phyloP scores from a whole-genome alignment of 2,888 invertebrate species.

The Thymelicus sylvestris region DNA sequence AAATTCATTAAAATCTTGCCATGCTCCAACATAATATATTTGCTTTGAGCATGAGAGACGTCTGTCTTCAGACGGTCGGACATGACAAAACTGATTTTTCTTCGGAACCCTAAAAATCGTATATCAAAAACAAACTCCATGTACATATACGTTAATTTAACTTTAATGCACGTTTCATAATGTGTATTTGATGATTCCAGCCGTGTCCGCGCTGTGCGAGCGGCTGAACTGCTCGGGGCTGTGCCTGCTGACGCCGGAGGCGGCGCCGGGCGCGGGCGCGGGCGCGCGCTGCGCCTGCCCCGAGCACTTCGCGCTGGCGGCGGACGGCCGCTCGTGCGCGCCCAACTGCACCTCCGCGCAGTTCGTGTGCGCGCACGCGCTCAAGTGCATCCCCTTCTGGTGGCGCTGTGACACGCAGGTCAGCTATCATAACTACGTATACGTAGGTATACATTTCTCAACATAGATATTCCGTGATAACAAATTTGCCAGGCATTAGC shows the following conservation, averaged over 20 bases:
- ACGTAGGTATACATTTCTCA: no score
- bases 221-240: slow-evolving; percentile 91
- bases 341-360: slow-evolving; percentile 93
- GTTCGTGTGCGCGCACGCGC: slow-evolving; percentile 91
- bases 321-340: slow-evolving; percentile 87
- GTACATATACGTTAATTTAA: no score
- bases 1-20: no score
- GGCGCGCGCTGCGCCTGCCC: slow-evolving; percentile 90
- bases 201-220: slow-evolving; percentile 82
- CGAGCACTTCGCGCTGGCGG: slow-evolving; percentile 88
- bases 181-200: slow-evolving; percentile 48
- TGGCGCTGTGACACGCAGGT: slow-evolving; percentile 77
- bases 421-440: background rate
- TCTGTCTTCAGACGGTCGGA: no score
- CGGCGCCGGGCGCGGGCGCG: slow-evolving; percentile 42
- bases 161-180: no score
- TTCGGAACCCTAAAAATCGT: no score
- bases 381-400: slow-evolving; percentile 95
- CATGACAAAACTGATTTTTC: no score
- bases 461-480: no score
- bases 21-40: no score
- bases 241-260: slow-evolving; percentile 88
- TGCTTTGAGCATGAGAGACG: no score
- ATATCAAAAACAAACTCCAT: no score
- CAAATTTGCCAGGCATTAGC: no score